Evolutionary conservation across 2,113 vertebrate genomes (phyloP).

Genomic region (Taurulus bubalis): DNA sequence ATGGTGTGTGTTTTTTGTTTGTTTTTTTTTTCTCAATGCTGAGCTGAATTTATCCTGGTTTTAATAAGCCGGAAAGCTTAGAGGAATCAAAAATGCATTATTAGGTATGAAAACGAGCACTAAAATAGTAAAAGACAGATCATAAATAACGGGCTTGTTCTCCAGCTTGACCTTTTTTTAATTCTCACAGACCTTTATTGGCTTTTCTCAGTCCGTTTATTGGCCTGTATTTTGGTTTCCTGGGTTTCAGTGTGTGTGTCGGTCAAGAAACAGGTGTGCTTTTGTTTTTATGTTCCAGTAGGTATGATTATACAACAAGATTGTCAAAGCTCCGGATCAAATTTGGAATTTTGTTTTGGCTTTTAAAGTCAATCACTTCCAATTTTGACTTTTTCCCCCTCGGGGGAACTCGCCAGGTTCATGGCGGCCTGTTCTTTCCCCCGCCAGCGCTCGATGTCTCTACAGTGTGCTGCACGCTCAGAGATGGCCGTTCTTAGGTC

Average conservation of each 20-base stretch:
- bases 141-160: background rate
- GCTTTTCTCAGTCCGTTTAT: conserved; percentile 53
- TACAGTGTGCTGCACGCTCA: background rate
- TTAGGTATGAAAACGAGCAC: background rate
- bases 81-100: background rate
- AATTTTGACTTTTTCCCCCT: conserved; percentile 15
- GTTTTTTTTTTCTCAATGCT: too few species aligned
- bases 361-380: conserved; percentile 45
- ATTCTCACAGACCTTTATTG: conserved; percentile 40
- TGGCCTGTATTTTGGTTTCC: conserved; percentile 76
- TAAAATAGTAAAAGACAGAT: background rate
- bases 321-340: conserved; percentile 69
- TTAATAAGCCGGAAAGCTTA: background rate
- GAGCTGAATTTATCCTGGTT: background rate
- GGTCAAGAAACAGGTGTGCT: background rate
- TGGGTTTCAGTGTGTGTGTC: conserved; percentile 56
- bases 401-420: background rate
- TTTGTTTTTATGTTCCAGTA: conserved; percentile 46
- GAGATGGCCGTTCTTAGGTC: conserved; percentile 14
- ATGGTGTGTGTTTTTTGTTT: too few species aligned
- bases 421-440: conserved; percentile 4
- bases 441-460: conserved; percentile 21
- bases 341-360: conserved; percentile 62
- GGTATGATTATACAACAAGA: conserved; percentile 53
- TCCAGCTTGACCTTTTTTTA: conserved; percentile 12